phyloP scores from a whole-genome alignment of 2,797 vertebrate genomes.

The Anableps anableps region DNA sequence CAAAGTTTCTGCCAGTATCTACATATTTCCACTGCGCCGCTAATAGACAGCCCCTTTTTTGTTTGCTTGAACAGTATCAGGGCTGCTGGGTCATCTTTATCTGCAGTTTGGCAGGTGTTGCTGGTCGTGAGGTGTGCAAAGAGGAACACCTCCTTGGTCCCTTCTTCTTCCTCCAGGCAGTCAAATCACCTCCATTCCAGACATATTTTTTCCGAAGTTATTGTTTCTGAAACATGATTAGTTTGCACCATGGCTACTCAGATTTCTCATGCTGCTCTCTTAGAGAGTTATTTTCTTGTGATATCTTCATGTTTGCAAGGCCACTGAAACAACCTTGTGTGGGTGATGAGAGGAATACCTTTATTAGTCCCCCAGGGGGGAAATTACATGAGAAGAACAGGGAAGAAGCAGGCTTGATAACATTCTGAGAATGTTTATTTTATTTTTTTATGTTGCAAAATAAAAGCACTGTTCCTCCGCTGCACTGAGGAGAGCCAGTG shows the following conservation, averaged over 20 bases:
- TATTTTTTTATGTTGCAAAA: conserved; percentile 27
- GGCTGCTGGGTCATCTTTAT: conserved; percentile 70
- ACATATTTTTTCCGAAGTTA: conserved; percentile 44
- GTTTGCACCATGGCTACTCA: conserved; percentile 29
- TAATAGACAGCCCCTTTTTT: conserved; percentile 69
- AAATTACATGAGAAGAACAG: conserved; percentile 15
- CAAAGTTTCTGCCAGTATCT: conserved; percentile 71
- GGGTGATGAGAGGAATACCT: too few relatives aligned
- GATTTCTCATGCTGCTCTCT: conserved; percentile 13
- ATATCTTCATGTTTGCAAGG: conserved; percentile 31
- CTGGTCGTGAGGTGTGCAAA: conserved; percentile 37
- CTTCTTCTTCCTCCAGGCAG: conserved; percentile 24
- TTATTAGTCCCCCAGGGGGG: too few relatives aligned
- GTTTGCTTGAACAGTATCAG: conserved; percentile 66
- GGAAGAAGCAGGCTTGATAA: conserved; percentile 24
- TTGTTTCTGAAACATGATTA: conserved; percentile 67
- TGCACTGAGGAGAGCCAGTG: conserved; percentile 27
- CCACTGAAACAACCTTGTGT: conserved; percentile 49
- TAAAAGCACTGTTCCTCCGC: conserved; percentile 25
- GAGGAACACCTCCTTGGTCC: conserved; percentile 50
- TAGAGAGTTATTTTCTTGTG: conserved; percentile 15
- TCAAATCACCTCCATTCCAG: conserved; percentile 31
- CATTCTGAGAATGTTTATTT: conserved; percentile 20
- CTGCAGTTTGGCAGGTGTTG: conserved; percentile 77
- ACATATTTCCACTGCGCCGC: conserved; percentile 65